Evolutionary conservation across 2,888 invertebrate species (phyloP).

Genomic region (Sthenelais limicola): DNA sequence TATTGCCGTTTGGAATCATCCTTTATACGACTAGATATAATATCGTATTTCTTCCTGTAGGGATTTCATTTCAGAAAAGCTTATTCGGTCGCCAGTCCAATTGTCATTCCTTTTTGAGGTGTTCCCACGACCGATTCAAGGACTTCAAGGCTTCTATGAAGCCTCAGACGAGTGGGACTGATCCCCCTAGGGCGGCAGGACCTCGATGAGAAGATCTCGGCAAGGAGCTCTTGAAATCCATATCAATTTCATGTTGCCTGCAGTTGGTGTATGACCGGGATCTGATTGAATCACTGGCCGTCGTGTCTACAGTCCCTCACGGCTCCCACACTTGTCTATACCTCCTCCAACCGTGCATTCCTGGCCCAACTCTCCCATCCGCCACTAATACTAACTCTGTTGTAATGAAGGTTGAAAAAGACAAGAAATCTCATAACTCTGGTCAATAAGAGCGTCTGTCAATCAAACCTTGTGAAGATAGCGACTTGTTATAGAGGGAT

Average conservation of each 20-base stretch:
- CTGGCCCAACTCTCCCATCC: neutral
- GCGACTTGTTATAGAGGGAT: neutral
- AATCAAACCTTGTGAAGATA: constrained; percentile 4
- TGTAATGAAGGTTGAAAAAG: constrained; percentile 32
- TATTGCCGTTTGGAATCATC: too few species aligned
- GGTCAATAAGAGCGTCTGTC: neutral
- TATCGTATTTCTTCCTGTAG: too few species aligned
- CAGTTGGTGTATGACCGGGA: constrained; percentile 8
- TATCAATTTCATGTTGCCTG: constrained; percentile 30
- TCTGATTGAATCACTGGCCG: constrained; percentile 34
- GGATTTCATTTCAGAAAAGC: too few species aligned
- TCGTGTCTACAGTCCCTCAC: constrained; percentile 10
- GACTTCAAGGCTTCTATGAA: too few species aligned
- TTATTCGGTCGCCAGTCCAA: too few species aligned
- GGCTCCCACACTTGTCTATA: constrained; percentile 3
- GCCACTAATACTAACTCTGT: neutral
- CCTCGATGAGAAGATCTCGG: too few species aligned
- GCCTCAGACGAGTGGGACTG: too few species aligned
- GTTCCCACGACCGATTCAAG: too few species aligned
- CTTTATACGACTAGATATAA: too few species aligned
- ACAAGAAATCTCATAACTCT: constrained; percentile 18
- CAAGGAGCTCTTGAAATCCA: constrained; percentile 36
- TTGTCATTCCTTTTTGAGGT: too few species aligned
- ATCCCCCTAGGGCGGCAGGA: too few species aligned
- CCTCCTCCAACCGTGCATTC: neutral